phyloP scores from a whole-genome alignment of 2,888 invertebrate species.

The Aphodius sticticus region DNA sequence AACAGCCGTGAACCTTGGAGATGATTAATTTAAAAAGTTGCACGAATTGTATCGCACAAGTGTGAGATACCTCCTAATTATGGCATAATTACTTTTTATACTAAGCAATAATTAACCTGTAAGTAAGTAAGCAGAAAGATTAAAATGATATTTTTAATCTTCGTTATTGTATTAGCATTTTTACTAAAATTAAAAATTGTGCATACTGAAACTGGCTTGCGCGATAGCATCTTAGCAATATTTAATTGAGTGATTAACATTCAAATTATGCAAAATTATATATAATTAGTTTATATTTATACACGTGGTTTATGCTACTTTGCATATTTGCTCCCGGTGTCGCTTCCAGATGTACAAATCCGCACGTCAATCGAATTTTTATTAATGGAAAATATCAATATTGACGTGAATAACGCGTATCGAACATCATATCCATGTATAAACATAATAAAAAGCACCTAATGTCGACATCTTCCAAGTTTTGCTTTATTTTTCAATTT shows the following conservation, averaged over 20 bases:
- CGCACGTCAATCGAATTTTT: neutral
- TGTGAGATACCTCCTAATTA: neutral
- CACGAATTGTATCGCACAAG: neutral
- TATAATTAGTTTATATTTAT: slow-evolving; percentile 32
- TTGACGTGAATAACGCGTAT: neutral
- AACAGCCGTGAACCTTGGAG: too few relatives aligned
- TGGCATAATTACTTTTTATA: neutral
- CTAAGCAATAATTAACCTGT: neutral
- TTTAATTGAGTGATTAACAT: slow-evolving; percentile 25
- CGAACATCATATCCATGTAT: slow-evolving; percentile 11
- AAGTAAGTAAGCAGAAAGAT: neutral
- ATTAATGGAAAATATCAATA: neutral
- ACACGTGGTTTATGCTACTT: neutral
- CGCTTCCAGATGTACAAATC: neutral
- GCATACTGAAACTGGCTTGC: neutral
- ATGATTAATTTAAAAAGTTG: too few relatives aligned
- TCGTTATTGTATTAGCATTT: slow-evolving; percentile 25
- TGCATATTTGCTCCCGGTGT: neutral
- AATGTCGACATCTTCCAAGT: neutral
- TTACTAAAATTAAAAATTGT: slow-evolving; percentile 11
- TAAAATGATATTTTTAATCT: neutral
- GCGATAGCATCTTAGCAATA: slow-evolving; percentile 24
- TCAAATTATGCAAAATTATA: slow-evolving; percentile 34
- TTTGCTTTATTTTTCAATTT: neutral
- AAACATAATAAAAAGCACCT: slow-evolving; percentile 8